Evolutionary conservation across 2,797 vertebrate species (phyloP), one percentile per base, ranked within the genome.

Genomic region (Parauchenoglanis ngamensis): DNA sequence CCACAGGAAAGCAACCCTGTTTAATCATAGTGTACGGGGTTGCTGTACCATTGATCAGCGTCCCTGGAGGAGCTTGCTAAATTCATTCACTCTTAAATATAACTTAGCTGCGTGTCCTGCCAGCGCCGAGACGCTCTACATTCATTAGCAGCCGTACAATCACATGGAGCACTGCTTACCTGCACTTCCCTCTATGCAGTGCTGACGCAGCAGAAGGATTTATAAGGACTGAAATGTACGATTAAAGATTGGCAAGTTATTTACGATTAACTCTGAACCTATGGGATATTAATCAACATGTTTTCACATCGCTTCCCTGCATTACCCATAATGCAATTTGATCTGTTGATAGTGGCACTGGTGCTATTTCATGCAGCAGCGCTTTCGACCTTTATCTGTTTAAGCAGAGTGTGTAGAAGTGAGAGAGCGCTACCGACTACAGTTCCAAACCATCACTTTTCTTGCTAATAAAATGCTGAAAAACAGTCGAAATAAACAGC

Each of bases 101-200:
- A 11, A 80, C 17, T 79, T 13, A n/a, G 67, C 56, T 44, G 7
- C 13, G 23, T 86, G 78, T 68, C 49, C 49, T 65, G 57, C 81
- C 57, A 52, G 61, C 8, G 23, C 70, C 19, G 25, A 86, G 75
- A n/a, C 17, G 11, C 76, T 72, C 65, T 52, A 73, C 83, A 73
- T 79, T 88, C 76, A 63, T 80, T 85, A 88, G 83, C 73, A 59
- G 52, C 63, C 79, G 52, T 44, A 61, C 49, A 59, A 61, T 84
- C 81, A 84, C 78, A 25, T 59, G 81, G 61, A 44, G 59, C 52
- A 12, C 56, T 56, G 59, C 70, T 75, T 61, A 65, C 70, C 57
- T 76, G 68, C 70, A 63, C 80, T 67, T 25, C 40, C 80, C 54
- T 54, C 67, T 15, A 83, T 56, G 44, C 79, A 40, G 8, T 65